Base-by-base conservation (phyloP, 2,888 invertebrate species). In the Epistrophe eligans region DNA sequence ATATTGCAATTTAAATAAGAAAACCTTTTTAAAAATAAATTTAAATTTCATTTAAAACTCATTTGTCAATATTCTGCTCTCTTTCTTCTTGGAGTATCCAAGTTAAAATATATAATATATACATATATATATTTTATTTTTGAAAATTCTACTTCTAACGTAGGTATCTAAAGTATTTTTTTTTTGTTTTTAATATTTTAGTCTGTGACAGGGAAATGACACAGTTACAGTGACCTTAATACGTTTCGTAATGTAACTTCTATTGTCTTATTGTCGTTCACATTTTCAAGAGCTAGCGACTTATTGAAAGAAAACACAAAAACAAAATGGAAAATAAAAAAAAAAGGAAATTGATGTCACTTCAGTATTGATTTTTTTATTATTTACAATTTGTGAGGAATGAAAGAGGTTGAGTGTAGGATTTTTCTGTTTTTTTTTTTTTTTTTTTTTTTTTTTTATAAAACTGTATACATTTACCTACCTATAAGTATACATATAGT, bases 171-270 rank as follows among this genome's bases (percentile, higher is more conserved):
- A 45, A 55, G 32, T 67, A 38, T 24, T 24, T 58, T 17, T 15
- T 57, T 64, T 43, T 24, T 62, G 13, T 35, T 60, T 60, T 62
- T 62, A 62, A 62, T 24, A 19, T 50, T 64, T 77, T 32, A 45
- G 40, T 32, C 35, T 43, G 62, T 45, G 52, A 48, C 32, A 24
- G 45, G 52, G 38, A 52, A 60, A 67, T 52, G 67, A 79, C 82
- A 79, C 28, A 73, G 67, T 83, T 70, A 76, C 79, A 71, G 57
- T 84, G 84, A 84, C 84, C 84, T 74, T 79, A 84, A 84, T 79
- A 79, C 64, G 70, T 70, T 62, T 48, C 38, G 84, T 79, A 84
- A 79, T 57, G 35, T 79, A 52, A 55, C 67, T 55, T 58, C 43
- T 64, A 32, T 72, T 57, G 57, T 43, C 52, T 70, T 72, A 17